A percentile compares a stretch with the other conserved stretches of the same genome.
These are phyloP conservation scores for Ammodytes dubius DNA, from an alignment of 2,113 vertebrate species.

Conservation along the genomic window DNA sequence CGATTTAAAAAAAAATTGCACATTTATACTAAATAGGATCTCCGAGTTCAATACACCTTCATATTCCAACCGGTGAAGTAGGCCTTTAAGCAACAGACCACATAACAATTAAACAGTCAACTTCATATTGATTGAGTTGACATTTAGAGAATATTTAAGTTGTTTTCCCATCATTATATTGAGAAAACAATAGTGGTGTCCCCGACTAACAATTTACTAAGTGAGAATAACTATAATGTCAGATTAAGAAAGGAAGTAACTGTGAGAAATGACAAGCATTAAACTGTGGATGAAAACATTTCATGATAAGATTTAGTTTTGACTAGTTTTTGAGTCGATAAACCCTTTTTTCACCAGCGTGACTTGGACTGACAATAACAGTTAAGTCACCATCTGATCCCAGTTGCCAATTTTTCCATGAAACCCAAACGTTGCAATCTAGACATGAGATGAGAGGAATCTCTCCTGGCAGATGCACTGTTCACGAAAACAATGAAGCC, in stretches of 20 bases:
- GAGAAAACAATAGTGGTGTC: too few relatives aligned
- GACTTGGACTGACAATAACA: conserved; percentile 29
- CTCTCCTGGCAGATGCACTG: conserved; percentile 24
- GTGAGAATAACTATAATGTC: background rate
- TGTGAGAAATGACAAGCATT: background rate
- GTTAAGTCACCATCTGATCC: conserved; percentile 28
- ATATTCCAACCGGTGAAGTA: too few relatives aligned
- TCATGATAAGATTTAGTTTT: conserved; percentile 35
- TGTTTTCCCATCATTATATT: too few relatives aligned
- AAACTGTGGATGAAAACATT: background rate
- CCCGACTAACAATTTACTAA: too few relatives aligned
- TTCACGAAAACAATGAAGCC: background rate
- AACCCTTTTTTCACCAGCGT: conserved; percentile 5
- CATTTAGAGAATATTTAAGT: background rate
- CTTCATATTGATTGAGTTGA: background rate
- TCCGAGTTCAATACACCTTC: too few relatives aligned
- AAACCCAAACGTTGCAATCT: conserved; percentile 12
- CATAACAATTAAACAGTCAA: background rate
- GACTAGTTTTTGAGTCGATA: conserved; percentile 55
- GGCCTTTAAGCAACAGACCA: background rate
- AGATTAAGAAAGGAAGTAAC: background rate
- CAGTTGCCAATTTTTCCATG: background rate
- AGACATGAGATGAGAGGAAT: background rate
- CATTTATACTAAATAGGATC: too few relatives aligned
- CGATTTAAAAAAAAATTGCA: too few relatives aligned